phyloP scores from a whole-genome alignment of 2,113 vertebrate species.

The Prunella himalayana region DNA sequence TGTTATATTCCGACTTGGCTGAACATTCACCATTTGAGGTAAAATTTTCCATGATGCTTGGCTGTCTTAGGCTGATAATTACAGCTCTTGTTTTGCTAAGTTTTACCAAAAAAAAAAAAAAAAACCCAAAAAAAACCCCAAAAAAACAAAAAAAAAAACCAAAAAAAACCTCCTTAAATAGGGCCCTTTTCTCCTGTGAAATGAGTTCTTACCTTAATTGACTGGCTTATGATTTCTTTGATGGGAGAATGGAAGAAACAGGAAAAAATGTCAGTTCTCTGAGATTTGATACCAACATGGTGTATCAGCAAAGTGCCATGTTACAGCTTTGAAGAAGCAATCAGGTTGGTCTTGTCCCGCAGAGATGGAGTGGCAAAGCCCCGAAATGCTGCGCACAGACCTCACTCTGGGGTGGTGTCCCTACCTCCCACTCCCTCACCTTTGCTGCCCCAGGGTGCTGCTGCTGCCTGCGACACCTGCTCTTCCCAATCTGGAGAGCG shows the following conservation, averaged over 20 bases:
- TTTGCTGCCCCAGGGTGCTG: neutral
- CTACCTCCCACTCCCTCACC: neutral
- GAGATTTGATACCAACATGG: neutral
- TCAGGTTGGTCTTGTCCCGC: neutral
- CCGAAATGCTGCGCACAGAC: neutral
- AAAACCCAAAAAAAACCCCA: neutral
- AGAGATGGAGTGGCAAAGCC: neutral
- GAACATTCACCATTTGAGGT: constrained; percentile 26
- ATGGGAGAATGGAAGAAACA: neutral
- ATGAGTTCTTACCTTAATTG: neutral
- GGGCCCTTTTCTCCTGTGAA: neutral
- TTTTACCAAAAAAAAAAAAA: neutral
- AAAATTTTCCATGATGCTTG: constrained; percentile 32
- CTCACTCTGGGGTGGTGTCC: neutral
- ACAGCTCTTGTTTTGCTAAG: neutral
- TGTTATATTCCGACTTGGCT: neutral
- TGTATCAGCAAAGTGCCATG: neutral
- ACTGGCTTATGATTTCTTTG: neutral
- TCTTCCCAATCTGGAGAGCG: accelerated
- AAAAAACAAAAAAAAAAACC: neutral
- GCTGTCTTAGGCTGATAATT: constrained; percentile 1
- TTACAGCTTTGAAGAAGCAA: neutral
- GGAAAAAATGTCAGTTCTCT: neutral
- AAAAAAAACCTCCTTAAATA: neutral
- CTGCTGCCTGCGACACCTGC: neutral